A percentile compares a stretch with the other conserved stretches of the same genome.
These are phyloP conservation scores for Hystrix cristata DNA, from an alignment of 2,113 vertebrate genomes.

Conservation along the genomic window DNA sequence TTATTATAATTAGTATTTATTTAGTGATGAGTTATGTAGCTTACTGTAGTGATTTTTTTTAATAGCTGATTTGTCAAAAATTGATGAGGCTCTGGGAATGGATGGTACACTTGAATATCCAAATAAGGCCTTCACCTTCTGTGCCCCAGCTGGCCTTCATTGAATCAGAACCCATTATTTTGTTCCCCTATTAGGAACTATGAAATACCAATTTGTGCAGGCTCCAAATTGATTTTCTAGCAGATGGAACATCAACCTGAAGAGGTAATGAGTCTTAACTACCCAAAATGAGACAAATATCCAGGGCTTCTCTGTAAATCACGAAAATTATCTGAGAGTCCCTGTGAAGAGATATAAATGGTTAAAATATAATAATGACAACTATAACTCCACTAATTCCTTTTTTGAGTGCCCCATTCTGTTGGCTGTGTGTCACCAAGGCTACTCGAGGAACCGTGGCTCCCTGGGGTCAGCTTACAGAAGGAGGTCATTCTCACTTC, in stretches of 20 bases:
- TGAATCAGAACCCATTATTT: neutral
- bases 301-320: neutral
- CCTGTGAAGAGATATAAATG: neutral
- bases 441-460: neutral
- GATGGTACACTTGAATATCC: neutral
- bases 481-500: neutral
- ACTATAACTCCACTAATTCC: neutral
- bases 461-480: neutral
- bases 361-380: neutral
- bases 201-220: neutral
- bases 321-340: neutral
- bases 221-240: constrained; percentile 2
- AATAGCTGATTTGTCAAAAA: neutral
- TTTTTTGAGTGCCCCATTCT: neutral
- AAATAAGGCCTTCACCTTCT: neutral
- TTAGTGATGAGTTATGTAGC: neutral
- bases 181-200: neutral
- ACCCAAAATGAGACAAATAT: neutral
- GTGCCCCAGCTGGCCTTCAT: neutral
- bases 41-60: neutral
- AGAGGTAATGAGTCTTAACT: constrained; percentile 37
- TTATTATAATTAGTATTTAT: neutral
- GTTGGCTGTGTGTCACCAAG: neutral
- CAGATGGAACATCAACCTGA: neutral
- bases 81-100: neutral